These are phyloP conservation scores for Flexamia atlantica DNA, from an alignment of 2,888 invertebrate genomes.

Conservation along the genomic window DNA sequence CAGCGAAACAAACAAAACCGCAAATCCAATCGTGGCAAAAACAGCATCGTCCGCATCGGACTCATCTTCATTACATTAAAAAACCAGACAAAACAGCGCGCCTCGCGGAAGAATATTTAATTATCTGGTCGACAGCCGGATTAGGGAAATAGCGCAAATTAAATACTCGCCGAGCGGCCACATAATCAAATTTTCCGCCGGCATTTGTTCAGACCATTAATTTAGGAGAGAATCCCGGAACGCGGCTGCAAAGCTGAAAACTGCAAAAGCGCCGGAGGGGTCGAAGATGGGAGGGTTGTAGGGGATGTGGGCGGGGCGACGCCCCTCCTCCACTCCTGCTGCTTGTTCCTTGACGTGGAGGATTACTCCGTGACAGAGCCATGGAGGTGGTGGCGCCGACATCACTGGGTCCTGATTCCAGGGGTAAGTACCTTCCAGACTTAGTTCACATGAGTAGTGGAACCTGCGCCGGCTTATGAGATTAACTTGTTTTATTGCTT, in stretches of 20 bases:
- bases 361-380: conserved; percentile 27
- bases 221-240: conserved; percentile 46
- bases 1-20: background rate
- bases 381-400: conserved; percentile 46
- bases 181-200: conserved; percentile 60
- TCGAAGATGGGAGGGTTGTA: background rate
- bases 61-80: conserved; percentile 29
- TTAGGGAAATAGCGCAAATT: conserved; percentile 60
- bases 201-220: conserved; percentile 59
- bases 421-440: conserved; percentile 31
- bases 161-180: conserved; percentile 53
- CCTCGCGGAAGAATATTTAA: conserved; percentile 44
- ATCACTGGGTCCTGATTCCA: conserved; percentile 48
- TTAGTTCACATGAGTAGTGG: no score
- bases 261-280: background rate
- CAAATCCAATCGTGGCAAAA: background rate
- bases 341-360: conserved; percentile 27
- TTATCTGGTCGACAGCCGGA: conserved; percentile 47
- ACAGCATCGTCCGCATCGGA: background rate
- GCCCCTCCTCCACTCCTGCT: conserved; percentile 28
- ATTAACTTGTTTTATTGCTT: no score
- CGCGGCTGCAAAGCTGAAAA: conserved; percentile 41
- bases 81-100: conserved; percentile 32
- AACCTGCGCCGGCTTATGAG: no score
- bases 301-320: conserved; percentile 2